Base-by-base conservation (phyloP, 2,797 vertebrate species). In the Tenualosa thibaudeaui region DNA sequence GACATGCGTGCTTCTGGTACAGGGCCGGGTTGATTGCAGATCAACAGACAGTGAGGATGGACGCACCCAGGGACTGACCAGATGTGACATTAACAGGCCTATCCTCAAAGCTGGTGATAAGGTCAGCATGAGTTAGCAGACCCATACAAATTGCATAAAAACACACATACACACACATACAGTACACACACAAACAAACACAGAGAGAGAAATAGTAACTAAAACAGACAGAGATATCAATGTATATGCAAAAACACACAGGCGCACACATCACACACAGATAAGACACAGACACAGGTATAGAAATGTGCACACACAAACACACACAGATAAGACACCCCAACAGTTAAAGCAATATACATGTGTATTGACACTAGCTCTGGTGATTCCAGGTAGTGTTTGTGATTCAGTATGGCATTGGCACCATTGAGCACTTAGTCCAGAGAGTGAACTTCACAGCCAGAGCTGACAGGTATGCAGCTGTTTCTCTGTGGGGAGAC, bases 391-490 rank as follows among this genome's bases (percentile, higher is more conserved):
- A 98, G 97, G 93, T 86, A 68, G 37, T 87, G 8, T 96, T 97
- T 83, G 86, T 90, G 5, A 78, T 95, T 60, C 95, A 93, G 22
- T 96, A 97, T 89, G 93, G 95, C 5, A 93, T 97, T 17, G 90
- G 93, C 31, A 81, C 87, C 17, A 88, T 88, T 3, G 95, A 91
- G 78, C 82, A 90, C 19, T 91, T 96, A 75, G 92, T 92, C 81
- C 86, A 60, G 15, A 91, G 0, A 0, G 84, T 97, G 22, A 90
- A 40, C n/a, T 81, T 98, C 85, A 94, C 90, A 68, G 94, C 93
- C 58, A 94, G 89, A 6, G 95, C 94, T 49, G 91, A 90, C 88
- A 97, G 97, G 97, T 97, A 87, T 12, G 83, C 5, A 75, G 46
- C 46, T 46, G 46, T 50, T 19, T 84, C 40, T 5, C 9, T 50